Evolutionary conservation across 2,113 vertebrate species (phyloP).

Genomic region (Arizona elegans): DNA sequence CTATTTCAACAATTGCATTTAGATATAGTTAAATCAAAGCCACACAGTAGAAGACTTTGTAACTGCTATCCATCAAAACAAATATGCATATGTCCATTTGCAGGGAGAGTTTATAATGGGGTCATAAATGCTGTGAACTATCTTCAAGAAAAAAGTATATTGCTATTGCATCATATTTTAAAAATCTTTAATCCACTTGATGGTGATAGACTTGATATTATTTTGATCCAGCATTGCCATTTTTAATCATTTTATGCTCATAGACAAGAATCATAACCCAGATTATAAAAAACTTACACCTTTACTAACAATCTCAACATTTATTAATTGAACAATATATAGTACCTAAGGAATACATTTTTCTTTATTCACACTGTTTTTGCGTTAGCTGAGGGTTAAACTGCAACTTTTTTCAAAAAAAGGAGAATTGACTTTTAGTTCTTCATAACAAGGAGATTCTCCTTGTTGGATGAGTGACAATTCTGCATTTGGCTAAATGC

Average conservation of each 20-base stretch:
- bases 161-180: background rate
- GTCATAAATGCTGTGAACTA: background rate
- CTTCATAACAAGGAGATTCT: constrained; percentile 42
- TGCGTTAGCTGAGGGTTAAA: constrained; percentile 35
- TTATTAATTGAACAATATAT: background rate
- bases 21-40: background rate
- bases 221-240: background rate
- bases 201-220: background rate
- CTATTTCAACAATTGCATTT: background rate
- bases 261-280: background rate
- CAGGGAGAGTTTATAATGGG: background rate
- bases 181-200: background rate
- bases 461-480: constrained; percentile 25
- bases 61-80: background rate
- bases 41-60: background rate
- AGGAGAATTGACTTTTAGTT: constrained; percentile 40
- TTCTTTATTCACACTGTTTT: constrained; percentile 19
- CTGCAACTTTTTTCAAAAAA: constrained; percentile 42
- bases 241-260: background rate
- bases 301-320: background rate
- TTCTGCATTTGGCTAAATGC: constrained; percentile 52
- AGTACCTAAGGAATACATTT: constrained; percentile 6
- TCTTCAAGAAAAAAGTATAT: background rate
- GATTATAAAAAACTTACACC: background rate
- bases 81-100: background rate